Evolutionary conservation across 2,888 invertebrate genomes (phyloP).

Genomic region (Dendrolimus pini): DNA sequence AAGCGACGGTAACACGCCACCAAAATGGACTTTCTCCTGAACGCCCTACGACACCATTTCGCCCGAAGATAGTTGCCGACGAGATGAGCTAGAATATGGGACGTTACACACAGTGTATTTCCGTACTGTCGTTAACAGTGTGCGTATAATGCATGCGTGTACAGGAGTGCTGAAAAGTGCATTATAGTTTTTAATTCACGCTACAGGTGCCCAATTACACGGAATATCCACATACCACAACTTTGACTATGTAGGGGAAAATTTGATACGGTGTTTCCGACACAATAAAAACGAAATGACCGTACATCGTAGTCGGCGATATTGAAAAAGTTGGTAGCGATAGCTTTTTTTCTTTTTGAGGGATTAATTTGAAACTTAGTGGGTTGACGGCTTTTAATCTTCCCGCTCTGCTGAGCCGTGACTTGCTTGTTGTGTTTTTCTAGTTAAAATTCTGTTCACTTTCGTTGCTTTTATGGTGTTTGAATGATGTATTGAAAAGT

Average conservation of each 20-base stretch:
- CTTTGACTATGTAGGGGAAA: constrained; percentile 33
- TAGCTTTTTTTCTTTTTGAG: constrained; percentile 50
- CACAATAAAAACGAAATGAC: constrained; percentile 34
- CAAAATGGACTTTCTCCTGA: constrained; percentile 64
- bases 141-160: constrained; percentile 48
- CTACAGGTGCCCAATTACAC: not conserved
- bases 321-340: constrained; percentile 63
- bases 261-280: constrained; percentile 45
- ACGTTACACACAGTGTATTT: constrained; percentile 67
- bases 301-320: constrained; percentile 54
- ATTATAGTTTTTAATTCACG: constrained; percentile 20
- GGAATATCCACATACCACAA: too few species aligned
- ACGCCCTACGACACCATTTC: constrained; percentile 51
- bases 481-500: constrained; percentile 35
- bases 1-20: constrained; percentile 49
- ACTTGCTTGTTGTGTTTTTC: constrained; percentile 34
- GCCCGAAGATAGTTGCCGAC: constrained; percentile 41
- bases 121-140: constrained; percentile 56
- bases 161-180: constrained; percentile 57
- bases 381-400: constrained; percentile 41
- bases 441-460: constrained; percentile 35
- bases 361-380: constrained; percentile 50
- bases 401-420: constrained; percentile 37
- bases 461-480: constrained; percentile 26
- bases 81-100: constrained; percentile 67